phyloP scores from a whole-genome alignment of 2,113 vertebrate genomes.

The Ranitomeya imitator region DNA sequence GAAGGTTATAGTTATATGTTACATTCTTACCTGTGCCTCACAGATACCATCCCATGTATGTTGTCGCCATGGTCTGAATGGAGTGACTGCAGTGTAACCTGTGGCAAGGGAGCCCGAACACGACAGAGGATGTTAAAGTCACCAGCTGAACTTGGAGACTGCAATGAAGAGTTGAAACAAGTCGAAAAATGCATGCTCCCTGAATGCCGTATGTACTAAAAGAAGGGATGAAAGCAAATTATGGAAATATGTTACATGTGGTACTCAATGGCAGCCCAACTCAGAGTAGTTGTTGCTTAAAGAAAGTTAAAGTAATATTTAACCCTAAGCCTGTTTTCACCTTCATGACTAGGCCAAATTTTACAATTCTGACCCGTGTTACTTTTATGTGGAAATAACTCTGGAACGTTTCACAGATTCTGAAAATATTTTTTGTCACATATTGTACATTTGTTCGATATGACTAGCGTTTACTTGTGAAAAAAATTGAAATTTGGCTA shows the following conservation, averaged over 20 bases:
- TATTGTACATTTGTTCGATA: no score
- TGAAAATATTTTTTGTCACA: no score
- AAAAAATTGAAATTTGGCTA: no score
- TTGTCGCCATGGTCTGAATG: conserved; percentile 95
- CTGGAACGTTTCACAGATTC: no score
- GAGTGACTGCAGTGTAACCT: conserved; percentile 97
- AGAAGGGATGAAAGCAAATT: neutral
- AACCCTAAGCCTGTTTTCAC: no score
- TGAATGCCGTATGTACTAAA: conserved; percentile 87
- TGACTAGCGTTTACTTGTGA: no score
- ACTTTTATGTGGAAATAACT: no score
- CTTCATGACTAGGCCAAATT: no score
- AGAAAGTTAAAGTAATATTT: neutral
- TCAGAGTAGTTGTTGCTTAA: neutral
- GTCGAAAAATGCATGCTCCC: conserved; percentile 98
- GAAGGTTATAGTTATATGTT: neutral
- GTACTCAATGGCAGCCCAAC: no score
- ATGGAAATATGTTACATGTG: neutral
- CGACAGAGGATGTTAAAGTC: conserved; percentile 92
- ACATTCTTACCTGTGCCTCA: conserved; percentile 42
- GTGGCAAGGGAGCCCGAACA: conserved; percentile 88
- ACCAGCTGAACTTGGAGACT: conserved; percentile 93
- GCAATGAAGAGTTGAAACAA: conserved; percentile 94
- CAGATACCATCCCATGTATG: conserved; percentile 96
- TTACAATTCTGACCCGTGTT: no score